These are phyloP conservation scores for Pagrus major DNA, from an alignment of 2,113 vertebrate species.

Conservation along the genomic window DNA sequence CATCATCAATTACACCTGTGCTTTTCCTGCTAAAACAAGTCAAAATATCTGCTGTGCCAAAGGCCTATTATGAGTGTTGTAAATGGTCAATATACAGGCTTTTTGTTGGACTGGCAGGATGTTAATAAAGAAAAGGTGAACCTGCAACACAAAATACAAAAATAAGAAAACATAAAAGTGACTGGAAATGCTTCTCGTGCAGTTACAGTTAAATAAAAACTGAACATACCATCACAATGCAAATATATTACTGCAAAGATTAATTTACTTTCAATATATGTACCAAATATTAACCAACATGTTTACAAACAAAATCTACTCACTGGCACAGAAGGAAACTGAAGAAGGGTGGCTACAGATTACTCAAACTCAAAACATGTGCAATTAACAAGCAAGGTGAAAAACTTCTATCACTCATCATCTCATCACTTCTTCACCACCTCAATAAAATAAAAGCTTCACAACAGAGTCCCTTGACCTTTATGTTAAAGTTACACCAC, in stretches of 20 bases:
- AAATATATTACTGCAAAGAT: background rate
- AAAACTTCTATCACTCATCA: background rate
- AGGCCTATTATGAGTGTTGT: background rate
- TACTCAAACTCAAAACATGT: background rate
- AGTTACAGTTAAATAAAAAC: background rate
- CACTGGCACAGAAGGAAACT: background rate
- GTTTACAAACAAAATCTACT: background rate
- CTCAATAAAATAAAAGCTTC: background rate
- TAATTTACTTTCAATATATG: background rate
- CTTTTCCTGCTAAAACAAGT: background rate
- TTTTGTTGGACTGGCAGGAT: background rate
- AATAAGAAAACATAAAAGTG: background rate
- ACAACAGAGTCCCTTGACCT: background rate
- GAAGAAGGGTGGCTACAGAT: background rate
- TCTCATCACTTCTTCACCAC: background rate
- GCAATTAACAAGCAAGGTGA: background rate
- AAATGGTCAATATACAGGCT: background rate
- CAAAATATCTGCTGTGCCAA: background rate
- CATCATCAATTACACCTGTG: background rate
- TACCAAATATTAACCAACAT: background rate
- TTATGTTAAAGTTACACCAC: background rate
- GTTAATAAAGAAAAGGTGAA: background rate
- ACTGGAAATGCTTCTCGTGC: no score
- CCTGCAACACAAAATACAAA: background rate
- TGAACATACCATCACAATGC: background rate